These are phyloP conservation scores for Drosophila robusta DNA, from an alignment of 2,888 invertebrate species.

Conservation along the genomic window DNA sequence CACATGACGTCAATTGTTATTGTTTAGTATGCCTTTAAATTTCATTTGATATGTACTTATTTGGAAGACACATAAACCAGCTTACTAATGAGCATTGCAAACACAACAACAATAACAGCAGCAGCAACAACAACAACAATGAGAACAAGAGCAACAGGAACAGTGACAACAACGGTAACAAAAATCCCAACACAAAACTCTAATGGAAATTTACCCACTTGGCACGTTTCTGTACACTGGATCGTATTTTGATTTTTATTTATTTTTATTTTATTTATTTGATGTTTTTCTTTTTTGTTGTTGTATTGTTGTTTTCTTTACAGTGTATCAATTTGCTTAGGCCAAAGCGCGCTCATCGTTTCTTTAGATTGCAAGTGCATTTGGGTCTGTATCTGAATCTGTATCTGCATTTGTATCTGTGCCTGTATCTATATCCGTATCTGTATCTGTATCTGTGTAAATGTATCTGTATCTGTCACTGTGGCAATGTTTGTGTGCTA, in stretches of 20 bases:
- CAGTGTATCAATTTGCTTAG: constrained; percentile 48
- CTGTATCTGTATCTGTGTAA: background rate
- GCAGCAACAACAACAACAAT: constrained; percentile 18
- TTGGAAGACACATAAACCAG: constrained; percentile 47
- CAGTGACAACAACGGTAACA: constrained; percentile 26
- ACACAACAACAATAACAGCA: constrained; percentile 40
- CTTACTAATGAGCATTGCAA: constrained; percentile 65
- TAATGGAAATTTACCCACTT: constrained; percentile 79
- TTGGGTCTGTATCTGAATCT: constrained; percentile 11
- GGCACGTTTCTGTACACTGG: constrained; percentile 46
- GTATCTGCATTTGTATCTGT: background rate
- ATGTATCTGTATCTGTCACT: constrained; percentile 1
- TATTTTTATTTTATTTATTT: constrained; percentile 11
- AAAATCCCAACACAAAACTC: constrained; percentile 21
- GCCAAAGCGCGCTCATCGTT: constrained; percentile 33
- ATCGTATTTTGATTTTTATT: constrained; percentile 15
- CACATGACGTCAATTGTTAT: constrained; percentile 59
- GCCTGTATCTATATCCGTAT: constrained; percentile 15
- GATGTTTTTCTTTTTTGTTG: background rate
- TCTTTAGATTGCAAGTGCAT: constrained; percentile 29
- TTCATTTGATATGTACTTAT: constrained; percentile 42
- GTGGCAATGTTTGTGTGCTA: constrained; percentile 14
- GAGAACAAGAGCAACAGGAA: constrained; percentile 19
- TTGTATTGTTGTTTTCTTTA: constrained; percentile 27
- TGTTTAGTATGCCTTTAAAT: constrained; percentile 50